phyloP scores from a whole-genome alignment of 2,797 vertebrate genomes.

The Glossophaga mutica region DNA sequence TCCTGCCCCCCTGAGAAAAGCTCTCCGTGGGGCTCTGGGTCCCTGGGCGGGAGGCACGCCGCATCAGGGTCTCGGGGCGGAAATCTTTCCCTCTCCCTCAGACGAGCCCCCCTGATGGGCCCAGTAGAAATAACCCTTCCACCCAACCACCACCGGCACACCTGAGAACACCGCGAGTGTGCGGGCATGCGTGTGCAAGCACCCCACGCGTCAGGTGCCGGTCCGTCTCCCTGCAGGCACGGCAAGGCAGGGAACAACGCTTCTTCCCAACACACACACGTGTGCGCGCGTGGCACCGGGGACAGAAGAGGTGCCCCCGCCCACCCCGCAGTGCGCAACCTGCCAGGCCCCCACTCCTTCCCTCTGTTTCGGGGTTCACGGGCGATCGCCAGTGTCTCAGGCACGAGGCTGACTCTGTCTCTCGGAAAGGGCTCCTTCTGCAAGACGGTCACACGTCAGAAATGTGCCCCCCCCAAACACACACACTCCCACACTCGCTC shows the following conservation, averaged over 20 bases:
- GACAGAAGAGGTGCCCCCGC: not conserved
- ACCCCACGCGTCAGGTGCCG: no score
- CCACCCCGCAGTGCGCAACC: rapidly evolving
- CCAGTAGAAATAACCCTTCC: not conserved
- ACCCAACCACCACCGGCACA: no score
- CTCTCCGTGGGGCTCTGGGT: no score
- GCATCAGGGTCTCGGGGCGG: not conserved
- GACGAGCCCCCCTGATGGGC: no score
- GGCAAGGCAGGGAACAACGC: not conserved
- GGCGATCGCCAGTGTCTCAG: not conserved
- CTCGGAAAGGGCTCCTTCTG: not conserved
- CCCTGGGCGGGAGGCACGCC: not conserved
- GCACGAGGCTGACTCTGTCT: no score
- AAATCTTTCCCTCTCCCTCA: no score
- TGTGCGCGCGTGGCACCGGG: rapidly evolving
- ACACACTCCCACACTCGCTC: not conserved
- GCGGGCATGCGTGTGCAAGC: not conserved
- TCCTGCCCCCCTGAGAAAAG: not conserved
- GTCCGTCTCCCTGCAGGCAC: not conserved
- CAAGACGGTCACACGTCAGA: not conserved
- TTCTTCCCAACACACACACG: not conserved
- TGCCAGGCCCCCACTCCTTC: not conserved
- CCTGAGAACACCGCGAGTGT: rapidly evolving
- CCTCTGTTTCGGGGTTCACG: not conserved
- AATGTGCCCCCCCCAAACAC: no score